Evolutionary conservation across 2,113 vertebrate species (phyloP).

Genomic region (Oxyruncus cristatus): DNA sequence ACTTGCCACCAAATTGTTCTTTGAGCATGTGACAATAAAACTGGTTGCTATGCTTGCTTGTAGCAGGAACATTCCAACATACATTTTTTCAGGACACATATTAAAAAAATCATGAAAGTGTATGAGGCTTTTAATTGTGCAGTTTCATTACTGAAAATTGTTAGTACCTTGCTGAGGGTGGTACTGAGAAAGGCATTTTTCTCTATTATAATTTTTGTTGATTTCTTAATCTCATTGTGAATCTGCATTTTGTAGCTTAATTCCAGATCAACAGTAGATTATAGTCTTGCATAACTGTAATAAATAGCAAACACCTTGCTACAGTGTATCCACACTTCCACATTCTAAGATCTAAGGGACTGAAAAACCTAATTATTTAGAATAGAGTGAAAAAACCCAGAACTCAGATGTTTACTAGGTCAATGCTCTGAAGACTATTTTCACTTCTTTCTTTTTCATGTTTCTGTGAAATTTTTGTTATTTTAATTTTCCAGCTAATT

Average conservation of each 20-base stretch:
- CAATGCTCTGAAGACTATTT: neutral
- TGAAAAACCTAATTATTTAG: neutral
- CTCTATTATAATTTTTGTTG: neutral
- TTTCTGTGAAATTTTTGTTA: neutral
- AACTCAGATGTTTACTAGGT: neutral
- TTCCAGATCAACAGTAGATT: neutral
- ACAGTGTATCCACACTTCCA: rapidly evolving
- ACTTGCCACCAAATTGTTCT: neutral
- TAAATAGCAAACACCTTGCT: neutral
- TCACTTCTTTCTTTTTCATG: neutral
- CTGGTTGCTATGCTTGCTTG: neutral
- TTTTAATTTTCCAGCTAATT: neutral
- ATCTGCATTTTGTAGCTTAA: neutral
- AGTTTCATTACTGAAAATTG: neutral
- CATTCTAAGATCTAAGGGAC: neutral
- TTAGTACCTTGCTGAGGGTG: neutral
- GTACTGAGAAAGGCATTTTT: neutral
- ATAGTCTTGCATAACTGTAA: neutral
- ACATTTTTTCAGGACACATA: neutral
- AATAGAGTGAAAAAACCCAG: neutral
- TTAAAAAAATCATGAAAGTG: neutral
- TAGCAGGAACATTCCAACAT: neutral
- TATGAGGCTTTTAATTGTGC: neutral
- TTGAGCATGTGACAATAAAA: neutral
- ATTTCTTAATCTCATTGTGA: neutral